Evolutionary conservation across 2,113 vertebrate species (phyloP), one percentile per base, ranked within the genome.

Genomic region (cat (Felis catus)): DNA sequence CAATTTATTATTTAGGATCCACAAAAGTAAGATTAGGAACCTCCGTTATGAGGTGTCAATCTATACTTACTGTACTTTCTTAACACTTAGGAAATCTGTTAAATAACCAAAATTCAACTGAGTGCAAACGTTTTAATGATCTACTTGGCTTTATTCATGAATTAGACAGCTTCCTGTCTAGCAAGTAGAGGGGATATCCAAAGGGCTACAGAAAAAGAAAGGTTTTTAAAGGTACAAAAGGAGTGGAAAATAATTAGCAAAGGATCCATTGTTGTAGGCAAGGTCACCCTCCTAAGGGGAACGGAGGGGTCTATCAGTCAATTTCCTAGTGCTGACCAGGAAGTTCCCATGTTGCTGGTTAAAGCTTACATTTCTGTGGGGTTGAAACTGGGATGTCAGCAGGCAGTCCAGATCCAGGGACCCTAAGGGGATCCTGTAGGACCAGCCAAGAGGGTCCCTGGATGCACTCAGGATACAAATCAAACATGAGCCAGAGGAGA

Each of bases 31-130:
- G 21, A 48, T 16, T 41, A 81, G 83, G 48, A 89, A 14, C 6
- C 12, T 78, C 61, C 9, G 0, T 14, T 19, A 15, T 1, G 6
- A 55, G 53, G 0, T 23, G 10, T 36, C 58, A 4, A 0, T 25
- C 58, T 85, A 4, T 31, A 33, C 5, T 5, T 31, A 25, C 3
- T 53, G 0, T 19, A 61, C 27, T 51, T 91, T 91, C 45, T 73
- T 39, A 13, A 19, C 55, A 45, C 63, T 83, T 55, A 68, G 18
- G 41, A 76, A 76, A 45, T 76, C 14, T 45, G 25, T 76, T 76
- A 73, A 73, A 41, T 76, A 78, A 48, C 27, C 15, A 78, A 73
- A 78, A 78, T 48, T 31, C 27, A 78, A 48, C 27, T 45, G 7
- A 78, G 3, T 48, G 9, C 27, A n/a, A n/a, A n/a, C n/a, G 15